Base-by-base conservation (phyloP, 2,113 vertebrate species). In the Gasterosteus nipponicus region DNA sequence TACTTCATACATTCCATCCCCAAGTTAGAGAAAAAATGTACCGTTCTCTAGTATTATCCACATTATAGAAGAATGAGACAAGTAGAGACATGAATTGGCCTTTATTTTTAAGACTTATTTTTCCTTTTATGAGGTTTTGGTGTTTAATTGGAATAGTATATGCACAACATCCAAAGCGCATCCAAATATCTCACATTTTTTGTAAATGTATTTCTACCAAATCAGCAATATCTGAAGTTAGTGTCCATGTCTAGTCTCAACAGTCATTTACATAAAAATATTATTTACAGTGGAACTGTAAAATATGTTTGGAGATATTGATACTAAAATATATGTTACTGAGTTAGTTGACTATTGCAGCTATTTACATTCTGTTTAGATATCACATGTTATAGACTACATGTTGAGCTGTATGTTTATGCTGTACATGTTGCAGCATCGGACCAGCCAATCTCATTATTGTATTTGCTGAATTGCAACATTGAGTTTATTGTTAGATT, bases 1-100 rank as follows among this genome's bases (percentile, higher is more conserved):
- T 38, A 75, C 46, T 64, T 42, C 18, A 85, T 65, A 86, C 88
- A 91, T 91, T 93, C 90, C 89, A 87, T 64, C 58, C 64, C 71
- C 38, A 44, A 49, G 5, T 60, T 64, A 31, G 41, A 75, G 49
- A 77, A 15, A 14, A 62, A 46, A 67, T 38, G 8, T 63, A 5
- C 15, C 35, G 15, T 66, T 22, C 15, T 77, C 7, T 60, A 51
- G 7, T 41, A 63, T 66, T 42, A n/a, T 66, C 54, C 53, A 26
- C 56, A 49, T 69, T 62, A 67, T 9, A 72, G 63, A 57, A 82
- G 22, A 41, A 58, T 63, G 60, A 58, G 44, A 38, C 35, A 5
- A 33, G 3, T 33, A 33, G 3, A 33, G 33, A 33, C 33, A 33
- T 33, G 5, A 33, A 39, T 80, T 51, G 6, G 1, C 29, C 16